Base-by-base conservation (phyloP, 2,888 invertebrate species). In the Cephus spinipes region DNA sequence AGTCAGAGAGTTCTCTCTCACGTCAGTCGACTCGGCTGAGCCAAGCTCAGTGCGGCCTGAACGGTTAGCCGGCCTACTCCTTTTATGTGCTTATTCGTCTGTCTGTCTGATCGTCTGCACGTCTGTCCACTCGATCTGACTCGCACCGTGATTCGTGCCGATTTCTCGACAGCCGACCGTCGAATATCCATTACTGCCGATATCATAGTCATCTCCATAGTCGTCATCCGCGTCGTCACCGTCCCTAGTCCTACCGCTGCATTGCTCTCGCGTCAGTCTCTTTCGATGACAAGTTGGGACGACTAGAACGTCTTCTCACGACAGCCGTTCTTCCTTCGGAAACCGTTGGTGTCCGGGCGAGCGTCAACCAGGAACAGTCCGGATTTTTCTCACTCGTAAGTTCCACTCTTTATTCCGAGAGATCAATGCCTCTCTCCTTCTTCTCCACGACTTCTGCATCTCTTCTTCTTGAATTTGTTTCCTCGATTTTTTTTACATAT, bases 51-150 rank as follows among this genome's bases (percentile, higher is more conserved):
- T 91, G 89, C 91, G 91, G 91, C 91, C 90, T 90, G 89, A 91
- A 90, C 90, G 90, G 88, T 90, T 88, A 88, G 88, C 89, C 91
- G 91, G 91, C 91, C 91, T 91, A 90, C 87, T 88, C 89, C 87
- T 83, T 82, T 82, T 83, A 83, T 84, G 85, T 80, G 78, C 79
- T 79, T 71, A 74, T 74, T 77, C 76, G 73, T 78, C 33, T 79
- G 30, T 74, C 68, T 35, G 33, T n/a, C 74, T 31, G 30, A 12
- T 71, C 30, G 32, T 55, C 40, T 23, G 40, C 40, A 23, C 23
- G 23, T 55, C 40, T 55, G 40, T 55, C 40, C 23, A 55, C 40
- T 55, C 40, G 40, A 55, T 55, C 23, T 6, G 23, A 55, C 40
- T 55, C 9, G 40, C 40, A 55, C 40, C 9, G 40, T 15, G 40